phyloP scores from a whole-genome alignment of 2,113 vertebrate genomes.

The Petrocephalus zakoni region DNA sequence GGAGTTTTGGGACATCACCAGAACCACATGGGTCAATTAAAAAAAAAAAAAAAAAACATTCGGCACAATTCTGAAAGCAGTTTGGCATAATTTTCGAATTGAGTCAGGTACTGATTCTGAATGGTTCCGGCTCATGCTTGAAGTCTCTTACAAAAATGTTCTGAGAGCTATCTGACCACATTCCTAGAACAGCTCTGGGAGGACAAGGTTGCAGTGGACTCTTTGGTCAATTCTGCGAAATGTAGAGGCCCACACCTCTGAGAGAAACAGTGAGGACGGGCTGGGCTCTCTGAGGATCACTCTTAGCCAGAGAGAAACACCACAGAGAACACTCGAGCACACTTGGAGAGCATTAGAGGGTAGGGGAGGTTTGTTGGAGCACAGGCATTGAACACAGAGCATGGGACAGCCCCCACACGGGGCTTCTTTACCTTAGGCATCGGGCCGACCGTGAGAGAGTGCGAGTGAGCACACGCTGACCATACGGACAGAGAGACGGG shows the following conservation, averaged over 20 bases:
- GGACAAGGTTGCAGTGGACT: constrained; percentile 32
- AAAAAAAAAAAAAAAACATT: background rate
- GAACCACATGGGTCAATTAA: background rate
- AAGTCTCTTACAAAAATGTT: constrained; percentile 12
- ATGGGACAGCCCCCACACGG: constrained; percentile 48
- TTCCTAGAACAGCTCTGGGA: constrained; percentile 24
- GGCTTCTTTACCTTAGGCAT: constrained; percentile 66
- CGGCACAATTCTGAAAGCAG: background rate
- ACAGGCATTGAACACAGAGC: constrained; percentile 56
- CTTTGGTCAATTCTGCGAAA: constrained; percentile 53
- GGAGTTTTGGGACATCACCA: background rate
- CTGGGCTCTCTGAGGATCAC: constrained; percentile 11
- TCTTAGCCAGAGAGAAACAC: constrained; percentile 30
- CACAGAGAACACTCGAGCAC: constrained; percentile 41
- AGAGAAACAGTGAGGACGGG: constrained; percentile 29
- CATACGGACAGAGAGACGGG: constrained; percentile 56
- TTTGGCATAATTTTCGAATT: background rate
- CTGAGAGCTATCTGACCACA: constrained; percentile 20
- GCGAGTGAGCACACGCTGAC: constrained; percentile 55
- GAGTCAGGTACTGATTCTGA: background rate
- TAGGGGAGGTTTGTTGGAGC: constrained; percentile 43
- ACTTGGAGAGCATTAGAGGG: constrained; percentile 32
- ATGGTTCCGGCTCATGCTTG: constrained; percentile 8
- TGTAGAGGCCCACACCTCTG: constrained; percentile 44
- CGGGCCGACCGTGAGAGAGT: constrained; percentile 58